Evolutionary conservation across 2,888 invertebrate genomes (phyloP).

Genomic region (Cryptops parisi): DNA sequence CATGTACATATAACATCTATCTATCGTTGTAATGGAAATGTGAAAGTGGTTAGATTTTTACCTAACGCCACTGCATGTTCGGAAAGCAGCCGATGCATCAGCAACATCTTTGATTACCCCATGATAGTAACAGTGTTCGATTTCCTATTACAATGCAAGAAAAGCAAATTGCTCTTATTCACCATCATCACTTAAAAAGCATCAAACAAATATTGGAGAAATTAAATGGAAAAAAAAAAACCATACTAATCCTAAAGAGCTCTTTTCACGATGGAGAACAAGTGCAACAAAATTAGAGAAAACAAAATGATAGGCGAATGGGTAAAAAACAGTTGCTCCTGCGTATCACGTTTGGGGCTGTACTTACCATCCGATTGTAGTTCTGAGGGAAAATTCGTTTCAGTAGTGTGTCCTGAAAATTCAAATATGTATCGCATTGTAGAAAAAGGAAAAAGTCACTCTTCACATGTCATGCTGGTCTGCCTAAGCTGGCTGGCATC

Average conservation of each 20-base stretch:
- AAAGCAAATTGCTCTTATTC: no score
- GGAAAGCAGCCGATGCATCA: constrained; percentile 89
- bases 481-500: no score
- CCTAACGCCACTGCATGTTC: constrained; percentile 92
- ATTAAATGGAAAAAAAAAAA: neutral
- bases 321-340: no score
- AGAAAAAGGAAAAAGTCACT: no score
- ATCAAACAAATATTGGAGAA: neutral
- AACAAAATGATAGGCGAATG: no score
- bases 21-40: no score
- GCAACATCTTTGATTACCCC: constrained; percentile 94
- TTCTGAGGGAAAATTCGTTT: constrained; percentile 14
- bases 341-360: constrained; percentile 11
- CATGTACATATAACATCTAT: no score
- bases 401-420: constrained; percentile 12
- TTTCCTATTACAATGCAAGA: constrained; percentile 68
- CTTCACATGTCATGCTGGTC: no score
- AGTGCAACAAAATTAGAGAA: no score
- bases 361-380: constrained; percentile 15
- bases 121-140: constrained; percentile 98
- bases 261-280: neutral
- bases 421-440: neutral
- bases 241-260: neutral
- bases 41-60: no score
- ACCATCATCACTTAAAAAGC: neutral